phyloP scores from a whole-genome alignment of 2,888 invertebrate genomes.

The Sminthurinus aureus region DNA sequence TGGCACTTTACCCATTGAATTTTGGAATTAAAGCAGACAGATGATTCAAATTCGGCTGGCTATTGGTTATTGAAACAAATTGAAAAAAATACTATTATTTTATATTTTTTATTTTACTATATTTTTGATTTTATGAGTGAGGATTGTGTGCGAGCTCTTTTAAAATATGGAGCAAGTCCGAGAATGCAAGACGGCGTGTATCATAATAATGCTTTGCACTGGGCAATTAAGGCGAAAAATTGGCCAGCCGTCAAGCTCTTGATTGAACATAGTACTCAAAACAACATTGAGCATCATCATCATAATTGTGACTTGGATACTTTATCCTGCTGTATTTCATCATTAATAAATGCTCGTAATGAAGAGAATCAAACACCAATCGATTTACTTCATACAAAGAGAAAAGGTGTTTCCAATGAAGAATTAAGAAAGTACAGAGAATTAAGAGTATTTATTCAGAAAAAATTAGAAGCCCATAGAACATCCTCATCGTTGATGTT shows the following conservation, averaged over 20 bases:
- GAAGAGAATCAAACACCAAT: not conserved
- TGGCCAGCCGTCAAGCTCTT: not conserved
- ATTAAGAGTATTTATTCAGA: not conserved
- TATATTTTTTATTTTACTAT: not conserved
- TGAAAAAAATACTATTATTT: not conserved
- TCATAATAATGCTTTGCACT: not conserved
- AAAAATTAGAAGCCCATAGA: not conserved
- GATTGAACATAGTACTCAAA: not conserved
- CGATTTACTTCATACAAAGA: not conserved
- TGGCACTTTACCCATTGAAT: too few species aligned
- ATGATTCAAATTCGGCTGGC: too few species aligned
- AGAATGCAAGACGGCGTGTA: not conserved
- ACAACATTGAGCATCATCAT: too few species aligned
- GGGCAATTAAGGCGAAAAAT: conserved; percentile 9
- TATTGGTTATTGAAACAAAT: too few species aligned
- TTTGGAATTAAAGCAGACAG: too few species aligned
- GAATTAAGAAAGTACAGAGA: not conserved
- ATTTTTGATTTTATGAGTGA: not conserved
- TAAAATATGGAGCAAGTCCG: not conserved
- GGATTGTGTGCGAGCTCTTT: not conserved
- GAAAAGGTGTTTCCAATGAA: not conserved
- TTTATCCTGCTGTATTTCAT: too few species aligned
- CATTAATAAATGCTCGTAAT: not conserved
- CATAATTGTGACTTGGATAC: too few species aligned
- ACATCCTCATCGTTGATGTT: too few species aligned